Evolutionary conservation across 2,113 vertebrate genomes (phyloP).

Genomic region (Takifugu bimaculatus): DNA sequence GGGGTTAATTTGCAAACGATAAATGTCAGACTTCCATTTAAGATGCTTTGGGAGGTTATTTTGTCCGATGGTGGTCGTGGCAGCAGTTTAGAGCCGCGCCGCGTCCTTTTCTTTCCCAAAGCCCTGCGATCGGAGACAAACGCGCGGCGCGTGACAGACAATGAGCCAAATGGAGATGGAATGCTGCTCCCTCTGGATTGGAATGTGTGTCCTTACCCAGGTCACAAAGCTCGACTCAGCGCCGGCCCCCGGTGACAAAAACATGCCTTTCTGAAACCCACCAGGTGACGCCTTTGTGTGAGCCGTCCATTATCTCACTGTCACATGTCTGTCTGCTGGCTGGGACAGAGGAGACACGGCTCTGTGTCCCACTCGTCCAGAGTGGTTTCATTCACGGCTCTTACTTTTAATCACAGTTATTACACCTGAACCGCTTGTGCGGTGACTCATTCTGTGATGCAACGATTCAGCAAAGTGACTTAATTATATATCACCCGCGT

Average conservation of each 20-base stretch:
- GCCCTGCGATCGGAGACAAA: conserved; percentile 43
- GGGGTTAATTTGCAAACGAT: too few relatives aligned
- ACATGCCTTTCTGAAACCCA: conserved; percentile 48
- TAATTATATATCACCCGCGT: conserved; percentile 19
- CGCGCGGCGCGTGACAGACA: conserved; percentile 40
- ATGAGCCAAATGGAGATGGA: conserved; percentile 36
- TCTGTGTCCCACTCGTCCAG: conserved; percentile 36
- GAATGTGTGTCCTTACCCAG: conserved; percentile 59
- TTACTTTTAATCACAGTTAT: conserved; percentile 52
- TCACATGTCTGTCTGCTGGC: conserved; percentile 41
- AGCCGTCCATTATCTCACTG: conserved; percentile 50
- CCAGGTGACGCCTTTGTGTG: conserved; percentile 57
- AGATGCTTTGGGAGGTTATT: too few relatives aligned
- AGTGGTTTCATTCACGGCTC: conserved; percentile 26
- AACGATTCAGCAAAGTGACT: conserved; percentile 18
- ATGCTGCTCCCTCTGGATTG: conserved; percentile 39
- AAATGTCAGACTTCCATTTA: too few relatives aligned
- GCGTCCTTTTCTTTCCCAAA: conserved; percentile 11
- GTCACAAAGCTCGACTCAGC: conserved; percentile 56
- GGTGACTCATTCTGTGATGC: conserved; percentile 34
- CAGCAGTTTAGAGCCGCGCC: too few relatives aligned
- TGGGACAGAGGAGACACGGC: conserved; percentile 16
- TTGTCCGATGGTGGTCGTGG: too few relatives aligned
- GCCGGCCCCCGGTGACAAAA: conserved; percentile 27
- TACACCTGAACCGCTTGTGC: conserved; percentile 22